These are phyloP conservation scores for Notarius quadriscutis DNA, from an alignment of 2,113 vertebrate species.

Conservation along the genomic window DNA sequence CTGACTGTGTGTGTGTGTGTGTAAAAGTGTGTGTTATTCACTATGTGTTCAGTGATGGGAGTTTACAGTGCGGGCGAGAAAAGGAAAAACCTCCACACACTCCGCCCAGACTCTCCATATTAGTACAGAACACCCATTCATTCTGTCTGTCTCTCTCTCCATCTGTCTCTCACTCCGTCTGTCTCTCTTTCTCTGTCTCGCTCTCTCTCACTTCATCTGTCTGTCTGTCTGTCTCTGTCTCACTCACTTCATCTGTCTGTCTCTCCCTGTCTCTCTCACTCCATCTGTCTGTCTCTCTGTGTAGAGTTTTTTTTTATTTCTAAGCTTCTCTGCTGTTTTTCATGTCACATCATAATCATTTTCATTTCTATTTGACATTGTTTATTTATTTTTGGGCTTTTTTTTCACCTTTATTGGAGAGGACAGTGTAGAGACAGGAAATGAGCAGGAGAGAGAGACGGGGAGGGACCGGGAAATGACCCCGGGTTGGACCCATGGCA, in stretches of 20 bases:
- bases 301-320: neutral
- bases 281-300: neutral
- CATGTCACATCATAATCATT: neutral
- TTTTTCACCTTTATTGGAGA: no score
- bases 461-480: no score
- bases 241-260: neutral
- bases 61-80: neutral
- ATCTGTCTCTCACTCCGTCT: neutral
- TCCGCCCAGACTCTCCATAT: conserved; percentile 2
- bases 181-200: no score
- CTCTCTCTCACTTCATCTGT: no score
- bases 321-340: neutral
- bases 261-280: neutral
- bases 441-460: no score
- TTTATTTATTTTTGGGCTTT: neutral
- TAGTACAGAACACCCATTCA: conserved; percentile 3
- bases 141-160: neutral
- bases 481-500: no score
- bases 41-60: neutral
- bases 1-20: neutral
- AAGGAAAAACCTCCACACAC: neutral
- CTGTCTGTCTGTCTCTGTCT: no score
- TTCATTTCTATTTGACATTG: neutral
- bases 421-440: no score
- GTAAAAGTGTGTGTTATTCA: neutral